Evolutionary conservation across 2,888 invertebrate species (phyloP), one percentile per base, ranked within the genome.

Genomic region (Andrena bucephala): DNA sequence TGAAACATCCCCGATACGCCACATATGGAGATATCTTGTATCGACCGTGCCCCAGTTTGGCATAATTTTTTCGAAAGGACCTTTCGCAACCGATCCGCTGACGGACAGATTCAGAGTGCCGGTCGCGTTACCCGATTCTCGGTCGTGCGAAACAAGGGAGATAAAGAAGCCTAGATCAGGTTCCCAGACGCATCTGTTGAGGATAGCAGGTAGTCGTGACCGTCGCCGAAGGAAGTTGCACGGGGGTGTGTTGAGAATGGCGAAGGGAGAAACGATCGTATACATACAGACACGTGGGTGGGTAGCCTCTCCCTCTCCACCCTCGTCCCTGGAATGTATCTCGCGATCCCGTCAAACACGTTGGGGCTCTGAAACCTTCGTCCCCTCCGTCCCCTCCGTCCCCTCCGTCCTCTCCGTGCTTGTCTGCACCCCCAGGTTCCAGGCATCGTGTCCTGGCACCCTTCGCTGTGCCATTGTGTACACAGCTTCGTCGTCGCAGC

Each of bases 321-420:
- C 89, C 90, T 86, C 91, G 85, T 85, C 84, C 70, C 76, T 87
- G 91, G 91, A 90, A 91, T 90, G 89, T 87, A 83, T 89, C 87
- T 80, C 88, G 89, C 86, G 90, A 89, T 86, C 86, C 75, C 83
- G 85, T 84, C 78, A 68, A 87, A 77, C 83, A 71, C 76, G 71
- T 63, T 54, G 76, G 79, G 63, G 60, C 60, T 63, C 42, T 50
- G 59, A 75, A 76, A 66, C 77, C 8, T 42, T 65, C 50, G 68
- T 59, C 63, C 33, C 27, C 50, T n/a, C 72, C 6, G 29, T 29
- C 29, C 29, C 77, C 7, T 42, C 60, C 50, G 67, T 62, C 63
- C 33, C 27, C 48, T n/a, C 72, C 6, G 67, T 65, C 59, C 33
- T 20, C 50, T 24, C 73, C 6, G 36, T 13, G 27, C 24, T 27